A percentile compares a stretch with the other conserved stretches of the same genome.
These are phyloP conservation scores for Chrysemys picta DNA, from an alignment of 2,113 vertebrate genomes.

Conservation along the genomic window DNA sequence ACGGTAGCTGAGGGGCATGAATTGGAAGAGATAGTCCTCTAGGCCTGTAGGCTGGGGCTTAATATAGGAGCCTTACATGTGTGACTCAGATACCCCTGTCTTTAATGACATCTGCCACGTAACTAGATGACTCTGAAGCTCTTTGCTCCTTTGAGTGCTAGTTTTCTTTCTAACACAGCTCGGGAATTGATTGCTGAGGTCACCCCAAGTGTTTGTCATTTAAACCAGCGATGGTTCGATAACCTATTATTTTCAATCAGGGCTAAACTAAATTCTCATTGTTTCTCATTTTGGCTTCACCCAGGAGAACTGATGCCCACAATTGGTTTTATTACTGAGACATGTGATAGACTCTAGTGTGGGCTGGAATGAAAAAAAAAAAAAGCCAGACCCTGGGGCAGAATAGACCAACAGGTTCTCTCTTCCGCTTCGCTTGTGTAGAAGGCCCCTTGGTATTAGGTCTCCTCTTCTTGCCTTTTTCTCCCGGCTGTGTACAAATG, in stretches of 20 bases:
- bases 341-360: neutral
- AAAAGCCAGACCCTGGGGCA: neutral
- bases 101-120: neutral
- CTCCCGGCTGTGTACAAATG: neutral
- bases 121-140: neutral
- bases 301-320: neutral
- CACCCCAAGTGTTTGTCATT: neutral
- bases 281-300: neutral
- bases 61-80: neutral
- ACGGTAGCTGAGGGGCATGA: neutral
- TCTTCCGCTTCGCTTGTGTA: neutral
- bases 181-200: neutral
- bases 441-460: neutral
- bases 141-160: neutral
- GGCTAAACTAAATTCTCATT: neutral
- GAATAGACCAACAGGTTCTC: neutral
- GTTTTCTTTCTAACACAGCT: neutral
- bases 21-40: neutral
- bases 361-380: neutral
- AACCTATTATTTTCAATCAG: neutral
- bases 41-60: neutral
- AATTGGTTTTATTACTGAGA: neutral
- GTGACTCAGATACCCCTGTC: neutral
- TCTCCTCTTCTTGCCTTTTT: neutral
- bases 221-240: neutral